These are phyloP conservation scores for Lepisosteus oculatus DNA, from an alignment of 2,113 vertebrate species.

Conservation along the genomic window DNA sequence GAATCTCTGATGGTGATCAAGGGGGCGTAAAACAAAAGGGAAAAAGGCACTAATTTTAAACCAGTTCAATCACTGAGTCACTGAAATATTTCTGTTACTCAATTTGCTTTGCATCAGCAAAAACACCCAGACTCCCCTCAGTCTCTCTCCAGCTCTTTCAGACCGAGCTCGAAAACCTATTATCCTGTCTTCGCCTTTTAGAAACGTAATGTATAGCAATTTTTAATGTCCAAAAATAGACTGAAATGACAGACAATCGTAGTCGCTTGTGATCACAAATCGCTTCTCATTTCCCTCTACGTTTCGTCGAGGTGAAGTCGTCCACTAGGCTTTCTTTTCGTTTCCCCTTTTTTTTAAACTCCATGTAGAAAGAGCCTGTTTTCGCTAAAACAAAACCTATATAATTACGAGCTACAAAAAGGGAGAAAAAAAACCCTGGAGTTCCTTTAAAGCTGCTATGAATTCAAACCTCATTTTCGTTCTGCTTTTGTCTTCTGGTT, in stretches of 20 bases:
- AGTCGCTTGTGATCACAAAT: constrained; percentile 27
- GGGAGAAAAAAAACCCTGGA: not conserved
- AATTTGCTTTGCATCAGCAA: constrained; percentile 11
- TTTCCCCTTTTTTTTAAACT: not conserved
- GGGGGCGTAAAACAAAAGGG: constrained; percentile 18
- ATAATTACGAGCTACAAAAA: too few species aligned
- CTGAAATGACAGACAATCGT: constrained; percentile 43
- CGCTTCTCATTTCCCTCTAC: not conserved
- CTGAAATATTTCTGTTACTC: constrained; percentile 14
- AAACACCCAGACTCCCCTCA: not conserved
- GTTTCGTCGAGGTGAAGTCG: not conserved
- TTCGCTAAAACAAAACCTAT: not conserved
- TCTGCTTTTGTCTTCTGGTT: not conserved
- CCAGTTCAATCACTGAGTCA: constrained; percentile 23
- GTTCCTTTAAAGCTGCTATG: not conserved
- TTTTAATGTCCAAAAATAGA: constrained; percentile 59
- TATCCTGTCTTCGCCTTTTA: not conserved
- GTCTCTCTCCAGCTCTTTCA: not conserved
- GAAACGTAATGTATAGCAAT: not conserved
- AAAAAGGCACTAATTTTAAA: constrained; percentile 24
- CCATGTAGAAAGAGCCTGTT: not conserved
- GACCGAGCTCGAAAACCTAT: not conserved
- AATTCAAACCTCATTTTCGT: not conserved
- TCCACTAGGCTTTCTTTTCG: not conserved
- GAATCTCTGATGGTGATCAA: not conserved